Evolutionary conservation across 2,113 vertebrate species (phyloP).

Genomic region (Colius striatus): DNA sequence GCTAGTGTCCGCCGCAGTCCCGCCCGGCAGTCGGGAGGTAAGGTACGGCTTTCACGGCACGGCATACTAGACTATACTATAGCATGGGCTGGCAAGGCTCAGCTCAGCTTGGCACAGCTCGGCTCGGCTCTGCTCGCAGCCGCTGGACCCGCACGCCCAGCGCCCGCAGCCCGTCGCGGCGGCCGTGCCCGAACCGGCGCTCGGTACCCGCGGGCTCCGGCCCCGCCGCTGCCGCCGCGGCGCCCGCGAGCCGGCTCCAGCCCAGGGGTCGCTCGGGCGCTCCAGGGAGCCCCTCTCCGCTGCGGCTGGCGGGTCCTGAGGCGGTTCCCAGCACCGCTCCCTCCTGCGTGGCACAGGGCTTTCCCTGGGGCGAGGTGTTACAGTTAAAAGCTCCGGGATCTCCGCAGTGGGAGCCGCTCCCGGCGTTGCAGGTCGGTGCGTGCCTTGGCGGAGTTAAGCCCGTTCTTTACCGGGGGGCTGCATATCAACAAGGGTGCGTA

Average conservation of each 20-base stretch:
- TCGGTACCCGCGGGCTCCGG: neutral
- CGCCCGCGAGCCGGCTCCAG: neutral
- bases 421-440: neutral
- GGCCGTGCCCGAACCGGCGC: neutral
- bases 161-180: neutral
- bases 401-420: neutral
- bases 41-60: slow-evolving; percentile 10
- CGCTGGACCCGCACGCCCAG: neutral
- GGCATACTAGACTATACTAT: neutral
- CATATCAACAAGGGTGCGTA: rapidly evolving
- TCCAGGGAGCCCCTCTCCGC: neutral
- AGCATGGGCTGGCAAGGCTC: too few relatives aligned
- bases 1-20: slow-evolving; percentile 53
- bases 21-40: slow-evolving; percentile 73
- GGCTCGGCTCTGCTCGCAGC: neutral
- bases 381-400: rapidly evolving
- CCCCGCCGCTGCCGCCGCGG: neutral
- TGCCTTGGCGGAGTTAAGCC: neutral
- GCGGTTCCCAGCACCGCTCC: neutral
- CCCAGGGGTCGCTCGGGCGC: neutral
- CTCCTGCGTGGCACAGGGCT: rapidly evolving
- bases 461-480: neutral
- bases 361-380: rapidly evolving
- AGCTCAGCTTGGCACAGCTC: neutral
- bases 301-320: neutral